Evolutionary conservation across 2,797 vertebrate genomes (phyloP).

Genomic region (Sebastiscus albofasciatus): DNA sequence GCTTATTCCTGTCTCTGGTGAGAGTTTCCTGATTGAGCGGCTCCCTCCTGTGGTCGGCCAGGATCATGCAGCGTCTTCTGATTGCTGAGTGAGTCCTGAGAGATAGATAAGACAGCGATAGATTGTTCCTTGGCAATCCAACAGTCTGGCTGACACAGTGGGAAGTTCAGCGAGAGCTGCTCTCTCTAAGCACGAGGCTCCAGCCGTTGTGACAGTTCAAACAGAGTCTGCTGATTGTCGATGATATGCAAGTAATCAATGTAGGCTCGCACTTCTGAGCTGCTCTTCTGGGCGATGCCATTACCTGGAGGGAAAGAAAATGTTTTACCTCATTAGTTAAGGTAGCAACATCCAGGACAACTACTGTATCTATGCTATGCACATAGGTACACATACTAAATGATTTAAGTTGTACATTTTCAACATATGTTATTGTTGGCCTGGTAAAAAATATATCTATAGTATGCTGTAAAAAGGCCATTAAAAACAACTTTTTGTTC

Average conservation of each 20-base stretch:
- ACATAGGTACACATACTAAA: neutral
- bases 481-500: neutral
- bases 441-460: neutral
- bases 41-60: slow-evolving; percentile 52
- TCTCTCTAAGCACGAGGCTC: slow-evolving; percentile 87
- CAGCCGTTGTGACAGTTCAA: slow-evolving; percentile 95
- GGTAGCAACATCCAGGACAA: neutral
- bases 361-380: neutral
- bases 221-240: slow-evolving; percentile 97
- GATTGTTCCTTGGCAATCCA: slow-evolving; percentile 47
- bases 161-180: slow-evolving; percentile 3
- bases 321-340: neutral
- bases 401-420: neutral
- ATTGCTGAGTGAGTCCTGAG: slow-evolving; percentile 66
- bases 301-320: slow-evolving; percentile 80
- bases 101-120: slow-evolving; percentile 20
- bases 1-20: slow-evolving; percentile 7
- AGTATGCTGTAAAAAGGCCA: neutral
- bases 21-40: slow-evolving; percentile 41
- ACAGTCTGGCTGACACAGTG: slow-evolving; percentile 13
- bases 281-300: slow-evolving; percentile 89
- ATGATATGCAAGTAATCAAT: slow-evolving; percentile 92
- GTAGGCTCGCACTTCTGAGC: slow-evolving; percentile 89
- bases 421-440: neutral
- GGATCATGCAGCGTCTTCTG: slow-evolving; percentile 18